phyloP scores from a whole-genome alignment of 2,888 invertebrate genomes.

The Papilio demoleus region DNA sequence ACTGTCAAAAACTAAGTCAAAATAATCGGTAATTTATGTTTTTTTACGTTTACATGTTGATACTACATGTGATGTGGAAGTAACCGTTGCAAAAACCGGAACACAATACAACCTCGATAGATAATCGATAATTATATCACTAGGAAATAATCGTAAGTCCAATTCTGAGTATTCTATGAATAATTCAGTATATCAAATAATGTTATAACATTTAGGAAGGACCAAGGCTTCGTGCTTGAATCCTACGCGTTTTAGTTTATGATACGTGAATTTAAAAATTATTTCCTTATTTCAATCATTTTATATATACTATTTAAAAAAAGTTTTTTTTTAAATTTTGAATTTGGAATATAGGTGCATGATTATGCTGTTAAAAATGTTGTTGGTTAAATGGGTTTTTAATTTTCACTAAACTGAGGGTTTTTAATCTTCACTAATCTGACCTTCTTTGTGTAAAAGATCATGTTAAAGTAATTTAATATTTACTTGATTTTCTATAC shows the following conservation, averaged over 20 bases:
- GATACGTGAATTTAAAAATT: neutral
- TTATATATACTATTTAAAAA: neutral
- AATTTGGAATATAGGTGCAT: neutral
- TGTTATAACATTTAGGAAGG: slow-evolving; percentile 27
- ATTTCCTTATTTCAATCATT: slow-evolving; percentile 12
- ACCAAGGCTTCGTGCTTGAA: slow-evolving; percentile 28
- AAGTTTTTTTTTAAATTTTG: neutral
- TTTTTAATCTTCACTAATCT: too few relatives aligned
- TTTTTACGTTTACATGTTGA: too few relatives aligned
- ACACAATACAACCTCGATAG: slow-evolving; percentile 42
- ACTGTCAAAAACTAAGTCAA: too few relatives aligned
- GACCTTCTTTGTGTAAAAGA: too few relatives aligned
- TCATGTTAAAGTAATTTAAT: too few relatives aligned
- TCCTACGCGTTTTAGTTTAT: slow-evolving; percentile 25
- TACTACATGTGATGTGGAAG: slow-evolving; percentile 25
- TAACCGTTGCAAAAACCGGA: slow-evolving; percentile 38
- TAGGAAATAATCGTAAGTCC: slow-evolving; percentile 54
- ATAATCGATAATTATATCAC: slow-evolving; percentile 45
- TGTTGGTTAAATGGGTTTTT: too few relatives aligned
- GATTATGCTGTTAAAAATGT: neutral
- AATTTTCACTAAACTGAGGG: too few relatives aligned
- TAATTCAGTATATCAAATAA: slow-evolving; percentile 49
- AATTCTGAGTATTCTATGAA: slow-evolving; percentile 50
- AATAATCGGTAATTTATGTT: too few relatives aligned
- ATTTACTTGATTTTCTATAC: too few relatives aligned